Percentiles rank a stretch among this genome's conserved stretches.
phyloP scores from a whole-genome alignment of 2,113 vertebrate genomes.

The Etheostoma cragini region DNA sequence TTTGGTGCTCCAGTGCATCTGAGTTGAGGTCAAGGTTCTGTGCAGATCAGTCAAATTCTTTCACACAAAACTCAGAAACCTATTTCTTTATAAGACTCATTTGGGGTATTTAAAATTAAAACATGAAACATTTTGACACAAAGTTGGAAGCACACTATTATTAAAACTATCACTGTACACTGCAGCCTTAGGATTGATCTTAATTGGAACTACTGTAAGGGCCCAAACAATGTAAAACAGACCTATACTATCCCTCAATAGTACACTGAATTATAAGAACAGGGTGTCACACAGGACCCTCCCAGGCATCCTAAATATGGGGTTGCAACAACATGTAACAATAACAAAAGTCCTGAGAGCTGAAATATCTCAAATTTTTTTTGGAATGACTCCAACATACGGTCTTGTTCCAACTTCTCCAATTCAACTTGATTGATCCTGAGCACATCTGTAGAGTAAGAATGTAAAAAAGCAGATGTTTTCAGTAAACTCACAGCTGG shows the following conservation, averaged over 20 bases:
- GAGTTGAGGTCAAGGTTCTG: neutral
- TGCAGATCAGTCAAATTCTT: neutral
- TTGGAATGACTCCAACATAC: neutral
- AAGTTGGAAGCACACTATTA: neutral
- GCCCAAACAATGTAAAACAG: neutral
- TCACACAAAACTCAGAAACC: neutral
- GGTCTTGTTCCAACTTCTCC: neutral
- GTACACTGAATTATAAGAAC: neutral
- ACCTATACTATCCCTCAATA: neutral
- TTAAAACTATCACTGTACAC: neutral
- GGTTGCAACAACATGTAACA: neutral
- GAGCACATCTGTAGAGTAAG: neutral
- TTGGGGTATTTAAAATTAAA: neutral
- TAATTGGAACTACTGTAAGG: neutral
- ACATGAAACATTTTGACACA: neutral
- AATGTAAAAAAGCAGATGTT: constrained; percentile 15
- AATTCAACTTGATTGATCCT: neutral
- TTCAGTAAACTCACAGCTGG: neutral
- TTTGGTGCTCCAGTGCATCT: neutral
- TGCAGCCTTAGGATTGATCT: neutral
- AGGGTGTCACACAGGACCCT: neutral
- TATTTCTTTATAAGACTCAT: neutral
- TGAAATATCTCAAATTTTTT: neutral
- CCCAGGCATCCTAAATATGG: neutral
- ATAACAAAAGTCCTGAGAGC: neutral